These are phyloP conservation scores for Megalurothrips usitatus DNA, from an alignment of 2,888 invertebrate genomes.

Conservation along the genomic window DNA sequence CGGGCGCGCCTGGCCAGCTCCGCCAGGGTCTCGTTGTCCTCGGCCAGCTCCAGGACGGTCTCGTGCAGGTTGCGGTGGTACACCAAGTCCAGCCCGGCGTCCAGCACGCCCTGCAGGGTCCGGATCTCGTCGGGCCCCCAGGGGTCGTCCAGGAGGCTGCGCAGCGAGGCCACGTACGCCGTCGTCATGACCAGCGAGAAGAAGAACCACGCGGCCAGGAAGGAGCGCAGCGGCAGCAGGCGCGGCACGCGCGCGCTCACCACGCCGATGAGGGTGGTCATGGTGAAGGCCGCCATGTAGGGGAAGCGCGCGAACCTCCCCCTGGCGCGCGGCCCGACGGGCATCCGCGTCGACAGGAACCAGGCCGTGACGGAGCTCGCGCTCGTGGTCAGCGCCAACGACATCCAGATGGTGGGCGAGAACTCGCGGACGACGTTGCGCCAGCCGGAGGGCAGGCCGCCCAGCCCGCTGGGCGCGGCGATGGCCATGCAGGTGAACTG, in stretches of 20 bases:
- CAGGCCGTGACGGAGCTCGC: not conserved
- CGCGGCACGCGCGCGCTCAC: not conserved
- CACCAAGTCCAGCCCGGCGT: not conserved
- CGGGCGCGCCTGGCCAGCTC: not conserved
- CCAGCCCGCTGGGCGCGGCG: not conserved
- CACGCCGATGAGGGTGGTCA: not conserved
- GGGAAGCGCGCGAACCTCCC: not conserved
- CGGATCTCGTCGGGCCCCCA: not conserved
- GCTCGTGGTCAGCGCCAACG: not conserved
- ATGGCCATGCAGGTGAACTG: not conserved
- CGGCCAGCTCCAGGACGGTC: not conserved
- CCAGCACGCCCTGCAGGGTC: not conserved
- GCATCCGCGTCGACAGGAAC: not conserved
- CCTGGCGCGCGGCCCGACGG: not conserved
- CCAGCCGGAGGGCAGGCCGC: not conserved
- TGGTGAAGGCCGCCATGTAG: not conserved
- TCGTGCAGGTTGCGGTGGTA: not conserved
- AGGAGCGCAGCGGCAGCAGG: conserved; percentile 8
- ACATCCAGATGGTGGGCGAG: not conserved
- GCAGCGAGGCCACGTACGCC: conserved; percentile 4
- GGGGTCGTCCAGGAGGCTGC: not conserved
- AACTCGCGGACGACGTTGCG: not conserved
- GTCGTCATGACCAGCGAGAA: conserved; percentile 18
- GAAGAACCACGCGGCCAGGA: not conserved
- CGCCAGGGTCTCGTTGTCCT: not conserved